phyloP scores from a whole-genome alignment of 2,113 vertebrate genomes.

The Heterochromis multidens region DNA sequence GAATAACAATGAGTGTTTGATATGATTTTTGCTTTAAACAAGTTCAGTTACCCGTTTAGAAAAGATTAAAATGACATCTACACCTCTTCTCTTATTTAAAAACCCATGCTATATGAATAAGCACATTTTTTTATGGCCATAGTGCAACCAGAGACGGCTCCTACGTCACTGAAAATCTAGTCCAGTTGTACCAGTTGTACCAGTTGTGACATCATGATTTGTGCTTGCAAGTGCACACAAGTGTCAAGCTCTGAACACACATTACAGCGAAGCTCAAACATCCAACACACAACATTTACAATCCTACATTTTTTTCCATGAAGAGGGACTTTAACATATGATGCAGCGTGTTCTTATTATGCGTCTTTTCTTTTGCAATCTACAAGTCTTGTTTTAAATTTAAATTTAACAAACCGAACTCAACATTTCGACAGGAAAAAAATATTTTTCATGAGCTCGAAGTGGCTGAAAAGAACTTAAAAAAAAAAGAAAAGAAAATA shows the following conservation, averaged over 20 bases:
- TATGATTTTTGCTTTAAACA: not conserved
- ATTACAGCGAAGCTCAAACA: not conserved
- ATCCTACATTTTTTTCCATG: rapidly evolving
- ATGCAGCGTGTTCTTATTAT: not conserved
- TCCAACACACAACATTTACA: rapidly evolving
- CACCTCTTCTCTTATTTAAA: not conserved
- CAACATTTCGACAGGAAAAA: not conserved
- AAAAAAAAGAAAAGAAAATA: too few relatives aligned
- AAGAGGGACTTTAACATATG: not conserved
- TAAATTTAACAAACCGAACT: not conserved
- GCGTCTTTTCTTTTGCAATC: not conserved
- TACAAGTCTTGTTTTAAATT: not conserved
- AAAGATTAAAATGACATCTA: too few relatives aligned
- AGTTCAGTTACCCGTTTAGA: not conserved
- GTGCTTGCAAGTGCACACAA: too few relatives aligned
- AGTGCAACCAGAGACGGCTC: too few relatives aligned
- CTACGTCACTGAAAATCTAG: not conserved
- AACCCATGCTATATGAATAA: not conserved
- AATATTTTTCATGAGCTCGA: rapidly evolving
- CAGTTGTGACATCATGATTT: not conserved
- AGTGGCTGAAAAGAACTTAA: not conserved
- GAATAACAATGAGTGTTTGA: not conserved
- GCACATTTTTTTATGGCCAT: not conserved
- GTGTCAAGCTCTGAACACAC: not conserved
- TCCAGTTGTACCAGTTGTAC: not conserved